Percentiles rank a stretch among this genome's conserved stretches.
These are phyloP conservation scores for Petromus typicus DNA, from an alignment of 2,113 vertebrate genomes.

Conservation along the genomic window DNA sequence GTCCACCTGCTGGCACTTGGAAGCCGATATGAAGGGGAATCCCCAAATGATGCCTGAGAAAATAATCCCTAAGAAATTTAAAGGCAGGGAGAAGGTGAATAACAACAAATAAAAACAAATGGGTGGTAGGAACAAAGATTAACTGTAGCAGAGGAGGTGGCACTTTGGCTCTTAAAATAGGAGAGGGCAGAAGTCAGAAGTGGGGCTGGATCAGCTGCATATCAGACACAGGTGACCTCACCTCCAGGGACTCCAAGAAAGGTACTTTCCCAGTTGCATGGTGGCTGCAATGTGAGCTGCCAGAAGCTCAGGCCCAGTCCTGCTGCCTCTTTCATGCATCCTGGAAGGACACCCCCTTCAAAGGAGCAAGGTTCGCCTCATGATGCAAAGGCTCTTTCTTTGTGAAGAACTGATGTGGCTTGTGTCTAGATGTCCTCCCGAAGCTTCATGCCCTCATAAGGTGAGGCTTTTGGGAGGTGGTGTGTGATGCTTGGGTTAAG, in stretches of 20 bases:
- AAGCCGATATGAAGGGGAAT: slow-evolving; percentile 30
- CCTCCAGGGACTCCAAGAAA: neutral
- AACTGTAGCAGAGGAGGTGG: slow-evolving; percentile 28
- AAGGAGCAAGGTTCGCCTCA: neutral
- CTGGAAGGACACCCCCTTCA: neutral
- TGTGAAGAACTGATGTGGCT: neutral
- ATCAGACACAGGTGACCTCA: rapidly evolving
- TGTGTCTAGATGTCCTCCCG: neutral
- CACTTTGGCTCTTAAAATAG: neutral
- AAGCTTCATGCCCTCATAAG: neutral
- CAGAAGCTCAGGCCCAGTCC: neutral
- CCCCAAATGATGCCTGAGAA: slow-evolving; percentile 38
- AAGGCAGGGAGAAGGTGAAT: slow-evolving; percentile 38
- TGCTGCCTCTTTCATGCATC: neutral
- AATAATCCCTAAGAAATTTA: slow-evolving; percentile 46
- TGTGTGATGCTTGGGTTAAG: neutral
- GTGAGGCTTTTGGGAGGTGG: neutral
- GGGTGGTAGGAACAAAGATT: slow-evolving; percentile 44
- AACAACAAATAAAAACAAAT: neutral
- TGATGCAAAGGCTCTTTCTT: neutral
- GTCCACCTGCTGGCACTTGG: slow-evolving; percentile 8
- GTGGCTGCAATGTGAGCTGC: neutral
- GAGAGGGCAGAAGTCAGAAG: neutral
- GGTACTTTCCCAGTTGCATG: rapidly evolving
- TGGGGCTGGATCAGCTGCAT: neutral